phyloP scores from a whole-genome alignment of 1,140 invertebrate species.

The Lepidostoma basale region DNA sequence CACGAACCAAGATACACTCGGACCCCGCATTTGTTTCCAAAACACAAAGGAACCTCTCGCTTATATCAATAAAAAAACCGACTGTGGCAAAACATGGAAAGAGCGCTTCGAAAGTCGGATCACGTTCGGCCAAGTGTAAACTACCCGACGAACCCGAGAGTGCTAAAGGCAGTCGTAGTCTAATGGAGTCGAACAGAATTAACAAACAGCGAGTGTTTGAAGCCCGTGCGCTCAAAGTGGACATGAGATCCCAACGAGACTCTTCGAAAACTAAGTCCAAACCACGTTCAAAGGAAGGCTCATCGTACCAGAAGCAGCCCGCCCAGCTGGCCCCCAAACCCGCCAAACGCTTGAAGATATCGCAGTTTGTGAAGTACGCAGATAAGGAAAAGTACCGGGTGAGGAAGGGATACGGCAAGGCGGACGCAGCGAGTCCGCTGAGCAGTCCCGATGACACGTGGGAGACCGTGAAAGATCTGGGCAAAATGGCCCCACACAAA shows the following conservation, averaged over 20 bases:
- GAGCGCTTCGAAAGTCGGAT: slow-evolving; percentile 17
- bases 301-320: slow-evolving; percentile 40
- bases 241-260: slow-evolving; percentile 25
- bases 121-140: slow-evolving; percentile 37
- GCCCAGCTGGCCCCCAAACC: slow-evolving; percentile 31
- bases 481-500: slow-evolving; percentile 4
- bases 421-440: neutral
- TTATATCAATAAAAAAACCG: slow-evolving; percentile 40
- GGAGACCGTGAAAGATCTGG: slow-evolving; percentile 13
- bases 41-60: slow-evolving; percentile 37
- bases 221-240: slow-evolving; percentile 17
- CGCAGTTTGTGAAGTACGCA: slow-evolving; percentile 41
- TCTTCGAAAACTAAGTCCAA: slow-evolving; percentile 17
- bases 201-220: slow-evolving; percentile 33
- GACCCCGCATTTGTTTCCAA: slow-evolving; percentile 8
- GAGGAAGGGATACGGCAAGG: slow-evolving; percentile 9
- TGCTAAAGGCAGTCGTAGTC: slow-evolving; percentile 22
- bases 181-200: slow-evolving; percentile 35
- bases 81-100: slow-evolving; percentile 26
- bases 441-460: slow-evolving; percentile 16
- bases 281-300: slow-evolving; percentile 21
- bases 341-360: slow-evolving; percentile 37
- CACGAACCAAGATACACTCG: slow-evolving; percentile 6
- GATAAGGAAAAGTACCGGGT: slow-evolving; percentile 43
- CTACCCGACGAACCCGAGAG: slow-evolving; percentile 16